Evolutionary conservation across 2,888 invertebrate species (phyloP), one percentile per base, ranked within the genome.

Genomic region (Caenorhabditis sp.): DNA sequence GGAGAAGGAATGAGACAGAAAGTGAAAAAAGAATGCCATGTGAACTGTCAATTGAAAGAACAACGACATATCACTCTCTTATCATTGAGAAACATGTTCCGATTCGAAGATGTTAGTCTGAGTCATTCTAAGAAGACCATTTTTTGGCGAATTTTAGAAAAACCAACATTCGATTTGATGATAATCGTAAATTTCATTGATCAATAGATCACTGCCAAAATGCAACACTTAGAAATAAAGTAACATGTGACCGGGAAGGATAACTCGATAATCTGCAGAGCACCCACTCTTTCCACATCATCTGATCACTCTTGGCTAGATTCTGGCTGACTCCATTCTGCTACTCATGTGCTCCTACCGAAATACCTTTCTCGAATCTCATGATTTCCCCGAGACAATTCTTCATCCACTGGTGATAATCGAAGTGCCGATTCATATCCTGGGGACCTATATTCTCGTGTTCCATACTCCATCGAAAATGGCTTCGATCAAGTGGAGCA

Each of bases 401-500:
- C 47, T 47, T n/a, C 47, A 47, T 47, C 47, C 47, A 5, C 9
- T 47, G 18, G 20, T 47, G 5, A 9, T 47, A 4, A 18, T 18
- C 47, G 47, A 47, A 47, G 18, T 47, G 2, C 47, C 47, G 5
- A 47, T 47, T 2, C 47, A 47, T 47, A 2, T 47, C 9, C 47
- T 47, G 18, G 47, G 47, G 18, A 18, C 5, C 5, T 47, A 47
- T 18, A 20, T 47, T 11, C 1, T 47, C 18, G 18, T 47, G 1
- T 47, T 47, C 47, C n/a, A 47, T 6, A 47, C 47, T 47, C 47
- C 47, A n/a, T n/a, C n/a, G 1, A 47, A 47, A 9, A 47, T 47
- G 47, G 2, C 47, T 3, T 47, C 47, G 1, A 47, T 47, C 47
- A 47, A 47, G 18, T 47, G n/a, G 47, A 47, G 47, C 20, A 47